Evolutionary conservation across 2,113 vertebrate species (phyloP), one percentile per base, ranked within the genome.

Genomic region (Mustela nigripes): DNA sequence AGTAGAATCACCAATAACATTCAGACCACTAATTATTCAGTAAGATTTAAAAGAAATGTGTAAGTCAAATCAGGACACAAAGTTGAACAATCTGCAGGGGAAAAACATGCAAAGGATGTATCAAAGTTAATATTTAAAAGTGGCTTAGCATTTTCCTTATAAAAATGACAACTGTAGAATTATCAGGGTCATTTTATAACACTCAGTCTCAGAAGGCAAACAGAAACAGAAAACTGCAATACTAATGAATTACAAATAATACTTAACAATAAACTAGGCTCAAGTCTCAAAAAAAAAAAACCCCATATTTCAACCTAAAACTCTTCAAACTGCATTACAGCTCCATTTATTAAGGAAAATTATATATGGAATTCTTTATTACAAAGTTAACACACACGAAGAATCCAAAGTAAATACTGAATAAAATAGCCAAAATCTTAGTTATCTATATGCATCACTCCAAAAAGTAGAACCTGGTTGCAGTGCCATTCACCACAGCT

Each of bases 1-100:
- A 89, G 12, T 90, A 80, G 96, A 92, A 92, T 95, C 92, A 98
- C 69, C 80, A 97, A 74, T 95, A 87, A 86, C 15, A 98, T 87
- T 96, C 80, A 97, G 81, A 96, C 69, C 65, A 95, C 94, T 48
- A 94, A 90, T 53, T 69, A 91, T 81, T 96, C 45, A 96, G 10
- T 88, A 93, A 87, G 50, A 82, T 73, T 94, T 96, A 96, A 97
- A 97, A 96, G 83, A 96, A 96, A 95, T 26, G 24, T 86, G 3
- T 84, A 97, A 18, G 11, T 85, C 86, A 89, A 89, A 85, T 91
- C 86, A 97, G 42, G 78, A 95, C 95, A 88, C 89, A 67, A 96
- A 89, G 60, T 86, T 96, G 87, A 95, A 89, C 22, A 74, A 91
- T 56, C 63, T 95, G 48, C 62, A 85, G n/a, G 22, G 18, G 4